Evolutionary conservation across 2,888 invertebrate species (phyloP).

Genomic region (Zygothrica quintamaculata): DNA sequence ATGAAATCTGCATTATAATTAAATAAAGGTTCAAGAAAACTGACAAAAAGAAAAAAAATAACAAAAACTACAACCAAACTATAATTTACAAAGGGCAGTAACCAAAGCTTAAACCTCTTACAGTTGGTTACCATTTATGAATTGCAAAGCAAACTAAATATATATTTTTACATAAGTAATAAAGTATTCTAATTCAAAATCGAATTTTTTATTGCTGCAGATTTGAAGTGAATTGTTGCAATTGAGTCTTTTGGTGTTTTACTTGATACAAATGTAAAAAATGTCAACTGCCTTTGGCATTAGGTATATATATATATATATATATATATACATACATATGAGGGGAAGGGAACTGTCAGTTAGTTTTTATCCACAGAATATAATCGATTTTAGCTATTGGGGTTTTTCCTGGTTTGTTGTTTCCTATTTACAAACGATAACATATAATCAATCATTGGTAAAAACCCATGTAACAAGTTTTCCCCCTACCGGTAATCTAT

Average conservation of each 20-base stretch:
- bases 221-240: no score
- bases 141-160: neutral
- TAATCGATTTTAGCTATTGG: no score
- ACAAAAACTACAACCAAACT: conserved; percentile 18
- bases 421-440: conserved; percentile 7
- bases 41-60: neutral
- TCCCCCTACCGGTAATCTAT: neutral
- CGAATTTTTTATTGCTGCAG: no score
- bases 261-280: no score
- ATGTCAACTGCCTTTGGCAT: no score
- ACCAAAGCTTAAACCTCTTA: conserved; percentile 1
- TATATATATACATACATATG: no score
- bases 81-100: conserved; percentile 7
- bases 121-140: conserved; percentile 11
- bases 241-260: no score
- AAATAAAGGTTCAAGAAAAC: conserved; percentile 44
- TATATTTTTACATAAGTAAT: neutral
- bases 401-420: no score
- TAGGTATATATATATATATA: no score
- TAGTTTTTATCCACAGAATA: no score
- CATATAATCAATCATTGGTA: conserved; percentile 70
- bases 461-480: conserved; percentile 13
- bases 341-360: no score
- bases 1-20: conserved; percentile 71
- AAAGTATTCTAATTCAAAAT: neutral